These are phyloP conservation scores for Morelia viridis DNA, from an alignment of 2,797 vertebrate genomes.

Conservation along the genomic window DNA sequence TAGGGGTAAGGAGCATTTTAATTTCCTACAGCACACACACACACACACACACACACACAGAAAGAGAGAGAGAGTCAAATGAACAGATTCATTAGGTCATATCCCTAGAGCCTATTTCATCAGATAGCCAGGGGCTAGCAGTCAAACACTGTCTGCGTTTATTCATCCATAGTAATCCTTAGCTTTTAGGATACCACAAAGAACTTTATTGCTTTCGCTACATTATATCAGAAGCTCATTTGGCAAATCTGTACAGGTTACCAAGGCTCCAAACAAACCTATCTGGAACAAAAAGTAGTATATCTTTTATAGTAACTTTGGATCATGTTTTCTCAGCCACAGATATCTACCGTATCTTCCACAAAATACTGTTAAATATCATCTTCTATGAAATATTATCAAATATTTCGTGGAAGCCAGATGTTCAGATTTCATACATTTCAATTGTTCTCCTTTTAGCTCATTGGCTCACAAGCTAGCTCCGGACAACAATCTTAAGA, in stretches of 20 bases:
- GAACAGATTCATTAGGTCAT: not conserved
- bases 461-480: constrained; percentile 34
- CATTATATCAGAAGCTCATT: not conserved
- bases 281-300: not conserved
- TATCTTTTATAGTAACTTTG: constrained; percentile 10
- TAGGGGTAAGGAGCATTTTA: not conserved
- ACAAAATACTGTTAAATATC: too few species aligned
- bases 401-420: constrained; percentile 43
- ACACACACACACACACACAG: too few species aligned
- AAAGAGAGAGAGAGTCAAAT: too few species aligned
- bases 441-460: constrained; percentile 31
- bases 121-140: not conserved
- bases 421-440: constrained; percentile 51
- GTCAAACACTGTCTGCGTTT: too few species aligned
- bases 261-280: not conserved
- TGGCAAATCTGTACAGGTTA: not conserved
- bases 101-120: too few species aligned
- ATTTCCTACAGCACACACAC: too few species aligned
- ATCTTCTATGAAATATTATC: constrained; percentile 25
- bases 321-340: constrained; percentile 48
- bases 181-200: too few species aligned
- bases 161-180: not conserved
- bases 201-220: not conserved
- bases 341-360: constrained; percentile 36
- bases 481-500: not conserved